phyloP scores from a whole-genome alignment of 2,888 invertebrate species.

The Lordiphosa fenestrarum region DNA sequence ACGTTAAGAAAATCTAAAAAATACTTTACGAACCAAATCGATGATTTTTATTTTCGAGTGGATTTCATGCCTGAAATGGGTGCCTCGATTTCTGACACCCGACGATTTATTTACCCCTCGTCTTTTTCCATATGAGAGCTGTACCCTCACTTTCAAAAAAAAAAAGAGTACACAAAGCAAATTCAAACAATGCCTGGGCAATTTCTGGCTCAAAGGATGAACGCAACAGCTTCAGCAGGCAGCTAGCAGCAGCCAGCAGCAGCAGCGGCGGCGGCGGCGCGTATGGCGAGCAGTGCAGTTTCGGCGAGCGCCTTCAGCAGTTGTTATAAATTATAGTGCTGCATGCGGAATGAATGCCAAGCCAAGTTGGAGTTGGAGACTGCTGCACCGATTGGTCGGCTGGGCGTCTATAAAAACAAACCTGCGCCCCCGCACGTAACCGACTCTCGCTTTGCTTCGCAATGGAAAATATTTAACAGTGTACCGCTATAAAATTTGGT shows the following conservation, averaged over 20 bases:
- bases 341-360: constrained; percentile 60
- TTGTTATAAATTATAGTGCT: constrained; percentile 77
- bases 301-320: constrained; percentile 73
- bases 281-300: constrained; percentile 45
- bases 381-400: constrained; percentile 33
- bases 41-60: no score
- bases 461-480: constrained; percentile 63
- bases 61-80: no score
- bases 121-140: no score
- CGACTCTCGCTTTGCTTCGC: constrained; percentile 14
- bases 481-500: constrained; percentile 73
- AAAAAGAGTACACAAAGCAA: constrained; percentile 27
- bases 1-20: no score
- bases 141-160: background rate
- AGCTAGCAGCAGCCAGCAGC: background rate
- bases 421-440: constrained; percentile 71
- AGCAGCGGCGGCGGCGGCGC: constrained; percentile 27
- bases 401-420: constrained; percentile 72
- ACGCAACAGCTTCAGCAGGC: constrained; percentile 47
- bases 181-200: constrained; percentile 68
- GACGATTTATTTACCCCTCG: no score
- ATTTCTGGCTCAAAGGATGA: constrained; percentile 68
- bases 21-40: no score
- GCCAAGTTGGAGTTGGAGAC: constrained; percentile 31
- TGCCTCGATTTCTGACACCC: no score